Evolutionary conservation across 2,113 vertebrate genomes (phyloP), one percentile per base, ranked within the genome.

Genomic region (Excalfactoria chinensis): DNA sequence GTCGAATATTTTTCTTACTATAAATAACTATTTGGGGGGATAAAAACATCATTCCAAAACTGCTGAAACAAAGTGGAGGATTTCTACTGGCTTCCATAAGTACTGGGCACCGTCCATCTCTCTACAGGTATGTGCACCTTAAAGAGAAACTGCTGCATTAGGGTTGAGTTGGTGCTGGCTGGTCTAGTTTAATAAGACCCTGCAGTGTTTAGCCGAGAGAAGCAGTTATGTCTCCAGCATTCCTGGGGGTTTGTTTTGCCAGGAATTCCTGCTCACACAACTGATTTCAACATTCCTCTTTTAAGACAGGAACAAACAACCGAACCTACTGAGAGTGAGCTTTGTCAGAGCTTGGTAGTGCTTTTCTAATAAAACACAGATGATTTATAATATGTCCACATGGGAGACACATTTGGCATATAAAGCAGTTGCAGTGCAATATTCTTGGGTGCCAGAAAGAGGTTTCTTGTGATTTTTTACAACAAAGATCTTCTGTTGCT

Each of bases 371-470:
- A 95, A 97, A 97, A 94, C 69, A 72, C 23, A 53, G 68, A 76
- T 96, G 95, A 97, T 97, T 97, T 97, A 96, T 92, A 87, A 43
- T 76, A 90, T 67, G 67, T 49, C 58, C 88, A 94, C 88, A 93
- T 68, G 71, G 41, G 76, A 95, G 43, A 83, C 8, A 82, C 53
- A 88, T 85, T 93, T 84, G 63, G 88, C 77, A 55, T 74, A 83
- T 69, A 95, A 96, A 87, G 49, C 63, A 80, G 62, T 78, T 84
- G 51, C 58, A 89, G 85, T 49, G 49, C 53, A 94, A 90, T 35
- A 76, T 85, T 93, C 71, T 85, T 90, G 73, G 77, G 91, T 90
- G 28, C 71, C 93, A 97, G 91, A 89, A 95, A 94, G 86, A 93
- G 77, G 8, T 71, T 95, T 84, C 63, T 34, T 66, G 51, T 88